Conservation (phyloP, 1,140 invertebrate species). For the Brachionus plicatilis region DNA sequence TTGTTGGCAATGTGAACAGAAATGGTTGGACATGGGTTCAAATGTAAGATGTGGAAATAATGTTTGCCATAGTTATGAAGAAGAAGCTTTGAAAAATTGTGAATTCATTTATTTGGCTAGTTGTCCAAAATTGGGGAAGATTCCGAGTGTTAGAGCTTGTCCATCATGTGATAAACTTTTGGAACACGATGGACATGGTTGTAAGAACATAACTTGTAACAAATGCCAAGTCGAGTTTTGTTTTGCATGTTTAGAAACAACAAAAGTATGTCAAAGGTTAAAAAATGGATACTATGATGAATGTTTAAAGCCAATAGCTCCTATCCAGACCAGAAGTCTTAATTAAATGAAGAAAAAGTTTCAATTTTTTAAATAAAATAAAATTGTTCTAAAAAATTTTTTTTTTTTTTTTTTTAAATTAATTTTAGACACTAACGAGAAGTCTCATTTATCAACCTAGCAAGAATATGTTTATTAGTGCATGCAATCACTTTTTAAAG, state of each 20-base stretch:
- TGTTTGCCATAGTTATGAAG: neutral
- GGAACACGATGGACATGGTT: neutral
- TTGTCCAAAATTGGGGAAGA: neutral
- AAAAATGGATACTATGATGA: neutral
- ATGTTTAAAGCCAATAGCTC: neutral
- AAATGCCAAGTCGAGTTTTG: neutral
- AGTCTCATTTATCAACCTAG: no score
- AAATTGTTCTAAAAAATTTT: no score
- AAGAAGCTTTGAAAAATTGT: neutral
- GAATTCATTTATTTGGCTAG: neutral
- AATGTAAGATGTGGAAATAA: neutral
- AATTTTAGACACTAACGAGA: no score
- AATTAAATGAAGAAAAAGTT: no score
- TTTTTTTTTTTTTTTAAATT: no score
- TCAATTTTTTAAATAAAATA: no score
- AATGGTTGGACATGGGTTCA: neutral
- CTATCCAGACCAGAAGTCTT: neutral
- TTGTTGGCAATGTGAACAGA: neutral
- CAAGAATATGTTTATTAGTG: no score
- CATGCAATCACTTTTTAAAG: no score
- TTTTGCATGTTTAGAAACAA: neutral
- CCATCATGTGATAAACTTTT: neutral
- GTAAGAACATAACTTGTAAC: neutral
- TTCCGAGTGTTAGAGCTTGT: constrained; percentile 11
- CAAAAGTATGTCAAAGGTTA: neutral